phyloP scores from a whole-genome alignment of 2,888 invertebrate genomes.

The Megamerina dolium region DNA sequence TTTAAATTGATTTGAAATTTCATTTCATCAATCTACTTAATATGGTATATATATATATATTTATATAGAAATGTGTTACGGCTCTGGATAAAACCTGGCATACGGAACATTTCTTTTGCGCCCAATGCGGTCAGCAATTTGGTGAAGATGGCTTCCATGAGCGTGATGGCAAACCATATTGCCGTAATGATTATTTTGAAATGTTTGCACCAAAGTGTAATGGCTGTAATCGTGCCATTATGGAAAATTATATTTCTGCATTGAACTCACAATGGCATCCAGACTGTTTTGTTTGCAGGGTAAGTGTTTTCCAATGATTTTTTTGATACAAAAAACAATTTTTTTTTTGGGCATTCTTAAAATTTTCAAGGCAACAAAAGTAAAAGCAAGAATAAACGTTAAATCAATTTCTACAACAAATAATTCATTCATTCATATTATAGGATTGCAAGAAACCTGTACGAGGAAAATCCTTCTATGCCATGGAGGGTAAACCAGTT shows the following conservation, averaged over 20 bases:
- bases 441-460: slow-evolving; percentile 93
- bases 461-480: slow-evolving; percentile 93
- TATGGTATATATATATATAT: slow-evolving; percentile 23
- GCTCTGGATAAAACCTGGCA: slow-evolving; percentile 98
- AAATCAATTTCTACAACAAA: neutral
- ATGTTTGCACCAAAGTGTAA: slow-evolving; percentile 98
- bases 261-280: slow-evolving; percentile 98
- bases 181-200: slow-evolving; percentile 92
- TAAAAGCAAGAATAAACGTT: too few relatives aligned
- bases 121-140: slow-evolving; percentile 93
- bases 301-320: too few relatives aligned
- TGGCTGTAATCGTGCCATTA: slow-evolving; percentile 90
- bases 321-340: too few relatives aligned
- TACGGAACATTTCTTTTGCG: slow-evolving; percentile 98
- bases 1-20: neutral
- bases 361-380: too few relatives aligned
- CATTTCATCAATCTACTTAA: slow-evolving; percentile 1
- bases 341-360: too few relatives aligned
- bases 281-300: slow-evolving; percentile 98
- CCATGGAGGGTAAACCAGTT: slow-evolving; percentile 93
- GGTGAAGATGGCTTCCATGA: slow-evolving; percentile 99
- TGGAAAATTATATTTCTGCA: slow-evolving; percentile 97
- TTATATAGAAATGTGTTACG: slow-evolving; percentile 92
- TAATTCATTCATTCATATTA: slow-evolving; percentile 26
- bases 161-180: slow-evolving; percentile 91